Evolutionary conservation across 2,797 vertebrate genomes (phyloP).

Genomic region (Remorina albescens): DNA sequence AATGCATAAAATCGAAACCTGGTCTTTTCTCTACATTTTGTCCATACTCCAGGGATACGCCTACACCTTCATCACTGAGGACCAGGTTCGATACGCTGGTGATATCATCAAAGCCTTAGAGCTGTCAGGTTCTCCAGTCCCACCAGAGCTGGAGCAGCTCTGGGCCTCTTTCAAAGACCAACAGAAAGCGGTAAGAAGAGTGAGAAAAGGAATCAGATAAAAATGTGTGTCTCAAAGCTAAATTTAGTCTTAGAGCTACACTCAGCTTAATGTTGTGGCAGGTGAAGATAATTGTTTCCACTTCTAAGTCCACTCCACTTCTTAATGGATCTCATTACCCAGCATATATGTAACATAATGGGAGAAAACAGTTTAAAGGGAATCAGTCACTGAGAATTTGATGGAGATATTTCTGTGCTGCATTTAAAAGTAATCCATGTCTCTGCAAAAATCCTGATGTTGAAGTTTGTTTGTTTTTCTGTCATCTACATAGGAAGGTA

Average conservation of each 20-base stretch:
- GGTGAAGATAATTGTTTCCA: not conserved
- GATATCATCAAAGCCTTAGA: slow-evolving; percentile 98
- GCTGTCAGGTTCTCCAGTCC: slow-evolving; percentile 91
- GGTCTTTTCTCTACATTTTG: not conserved
- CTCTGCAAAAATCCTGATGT: not conserved
- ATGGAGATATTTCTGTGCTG: not conserved
- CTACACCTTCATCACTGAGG: slow-evolving; percentile 97
- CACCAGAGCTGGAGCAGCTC: slow-evolving; percentile 93
- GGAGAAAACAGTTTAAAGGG: too few species aligned
- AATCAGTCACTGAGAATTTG: not conserved
- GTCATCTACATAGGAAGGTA: slow-evolving; percentile 89
- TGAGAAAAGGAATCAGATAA: too few species aligned
- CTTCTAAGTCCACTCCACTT: not conserved
- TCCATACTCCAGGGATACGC: slow-evolving; percentile 88
- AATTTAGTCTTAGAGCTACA: not conserved
- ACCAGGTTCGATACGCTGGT: slow-evolving; percentile 95
- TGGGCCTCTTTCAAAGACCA: slow-evolving; percentile 98
- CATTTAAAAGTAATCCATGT: not conserved
- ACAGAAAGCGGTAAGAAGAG: slow-evolving; percentile 91
- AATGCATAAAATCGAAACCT: not conserved
- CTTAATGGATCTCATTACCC: not conserved
- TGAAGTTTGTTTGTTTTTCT: accelerated
- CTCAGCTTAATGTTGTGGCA: not conserved
- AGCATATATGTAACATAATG: not conserved
- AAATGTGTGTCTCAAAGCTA: not conserved